Evolutionary conservation across 2,888 invertebrate species (phyloP).

Genomic region (Allolobophora icterica): DNA sequence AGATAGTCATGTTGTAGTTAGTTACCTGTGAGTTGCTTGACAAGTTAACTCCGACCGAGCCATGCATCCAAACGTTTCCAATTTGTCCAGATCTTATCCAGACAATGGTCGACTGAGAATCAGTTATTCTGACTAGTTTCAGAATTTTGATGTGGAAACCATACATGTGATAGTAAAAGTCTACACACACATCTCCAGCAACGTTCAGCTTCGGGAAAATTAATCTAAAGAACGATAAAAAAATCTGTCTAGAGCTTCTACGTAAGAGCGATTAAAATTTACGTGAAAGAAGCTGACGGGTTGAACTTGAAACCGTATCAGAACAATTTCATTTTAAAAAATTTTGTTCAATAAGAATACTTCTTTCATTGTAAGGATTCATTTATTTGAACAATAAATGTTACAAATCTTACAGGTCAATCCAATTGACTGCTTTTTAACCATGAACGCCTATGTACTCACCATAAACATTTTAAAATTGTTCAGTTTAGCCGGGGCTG

Average conservation of each 20-base stretch:
- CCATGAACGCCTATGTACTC: too few relatives aligned
- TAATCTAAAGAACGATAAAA: constrained; percentile 25
- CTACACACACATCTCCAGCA: constrained; percentile 50
- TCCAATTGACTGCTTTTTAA: too few relatives aligned
- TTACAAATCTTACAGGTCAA: too few relatives aligned
- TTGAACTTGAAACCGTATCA: background rate
- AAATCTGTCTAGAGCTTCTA: background rate
- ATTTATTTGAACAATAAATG: background rate
- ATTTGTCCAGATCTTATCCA: constrained; percentile 19
- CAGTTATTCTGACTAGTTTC: constrained; percentile 48
- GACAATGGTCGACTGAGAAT: background rate
- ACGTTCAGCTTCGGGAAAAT: constrained; percentile 26
- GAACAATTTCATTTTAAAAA: background rate
- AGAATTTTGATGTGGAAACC: constrained; percentile 57
- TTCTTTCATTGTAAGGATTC: background rate
- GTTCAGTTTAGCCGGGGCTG: too few relatives aligned
- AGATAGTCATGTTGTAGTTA: background rate
- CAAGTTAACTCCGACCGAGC: background rate
- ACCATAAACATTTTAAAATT: too few relatives aligned
- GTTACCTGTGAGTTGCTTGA: constrained; percentile 23
- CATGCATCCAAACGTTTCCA: constrained; percentile 25
- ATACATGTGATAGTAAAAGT: constrained; percentile 61
- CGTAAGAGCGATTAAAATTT: background rate
- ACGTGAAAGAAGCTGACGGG: background rate
- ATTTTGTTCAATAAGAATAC: background rate